Evolutionary conservation across 1,140 invertebrate species (phyloP).

Genomic region (Neotoxoptera formosana): DNA sequence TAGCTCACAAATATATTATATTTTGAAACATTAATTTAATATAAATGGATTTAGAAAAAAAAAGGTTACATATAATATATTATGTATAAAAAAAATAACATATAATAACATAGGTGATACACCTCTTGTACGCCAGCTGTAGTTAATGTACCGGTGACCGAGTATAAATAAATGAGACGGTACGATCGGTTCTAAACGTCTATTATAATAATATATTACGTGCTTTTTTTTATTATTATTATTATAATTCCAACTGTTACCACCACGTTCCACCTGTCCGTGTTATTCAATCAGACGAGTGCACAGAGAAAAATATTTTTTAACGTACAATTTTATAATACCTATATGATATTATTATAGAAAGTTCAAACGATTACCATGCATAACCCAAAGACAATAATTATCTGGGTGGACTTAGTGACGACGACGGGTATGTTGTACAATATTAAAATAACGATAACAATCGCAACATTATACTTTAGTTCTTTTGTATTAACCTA

Average conservation of each 20-base stretch:
- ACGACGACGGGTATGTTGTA: neutral
- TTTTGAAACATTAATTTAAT: conserved; percentile 20
- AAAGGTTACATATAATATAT: conserved; percentile 32
- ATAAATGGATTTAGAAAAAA: conserved; percentile 18
- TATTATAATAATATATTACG: conserved; percentile 43
- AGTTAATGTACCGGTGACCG: conserved; percentile 17
- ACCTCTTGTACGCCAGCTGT: conserved; percentile 12
- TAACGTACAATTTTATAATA: conserved; percentile 42
- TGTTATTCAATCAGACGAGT: conserved; percentile 23
- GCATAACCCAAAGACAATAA: conserved; percentile 34
- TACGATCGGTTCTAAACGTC: conserved; percentile 28
- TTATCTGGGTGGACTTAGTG: conserved; percentile 31
- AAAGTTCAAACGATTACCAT: neutral
- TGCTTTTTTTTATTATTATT: conserved; percentile 42
- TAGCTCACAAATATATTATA: neutral
- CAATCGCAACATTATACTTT: conserved; percentile 9
- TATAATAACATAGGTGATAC: conserved; percentile 39
- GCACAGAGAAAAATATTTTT: conserved; percentile 10
- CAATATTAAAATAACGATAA: conserved; percentile 15
- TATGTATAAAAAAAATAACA: neutral
- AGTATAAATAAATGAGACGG: conserved; percentile 34
- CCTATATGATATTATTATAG: neutral
- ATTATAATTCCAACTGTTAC: conserved; percentile 40
- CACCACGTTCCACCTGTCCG: neutral
- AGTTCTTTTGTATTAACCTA: neutral